These are phyloP conservation scores for Melanchra persicariae DNA, from an alignment of 2,888 invertebrate genomes.

Conservation along the genomic window DNA sequence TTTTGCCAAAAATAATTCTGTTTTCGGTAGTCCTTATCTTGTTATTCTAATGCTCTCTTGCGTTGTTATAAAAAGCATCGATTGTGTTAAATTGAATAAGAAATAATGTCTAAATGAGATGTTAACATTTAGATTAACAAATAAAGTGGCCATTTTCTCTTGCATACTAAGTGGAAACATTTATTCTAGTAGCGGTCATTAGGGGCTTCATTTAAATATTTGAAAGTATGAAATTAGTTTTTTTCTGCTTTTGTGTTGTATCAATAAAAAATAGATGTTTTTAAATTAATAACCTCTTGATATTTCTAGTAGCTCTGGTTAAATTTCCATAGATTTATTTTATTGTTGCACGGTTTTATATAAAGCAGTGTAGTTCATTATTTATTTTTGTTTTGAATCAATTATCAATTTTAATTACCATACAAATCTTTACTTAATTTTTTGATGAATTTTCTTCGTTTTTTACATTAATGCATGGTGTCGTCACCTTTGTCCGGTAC, in stretches of 20 bases:
- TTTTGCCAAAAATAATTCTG: conserved; percentile 26
- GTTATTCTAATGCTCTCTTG: conserved; percentile 43
- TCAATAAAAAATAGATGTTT: conserved; percentile 3
- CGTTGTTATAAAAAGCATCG: conserved; percentile 16
- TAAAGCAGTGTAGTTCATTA: background rate
- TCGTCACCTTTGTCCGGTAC: background rate
- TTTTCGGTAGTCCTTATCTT: conserved; percentile 33
- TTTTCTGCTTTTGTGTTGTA: conserved; percentile 16
- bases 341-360: background rate
- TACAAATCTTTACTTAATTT: conserved; percentile 13
- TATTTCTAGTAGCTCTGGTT: conserved; percentile 6
- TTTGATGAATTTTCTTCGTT: background rate
- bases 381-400: conserved; percentile 17
- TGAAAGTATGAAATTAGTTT: conserved; percentile 9
- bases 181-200: conserved; percentile 41
- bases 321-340: conserved; percentile 16
- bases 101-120: conserved; percentile 40
- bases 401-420: conserved; percentile 6
- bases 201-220: conserved; percentile 53
- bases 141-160: conserved; percentile 40
- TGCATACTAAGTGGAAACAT: conserved; percentile 33
- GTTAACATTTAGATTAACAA: conserved; percentile 50
- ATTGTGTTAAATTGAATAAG: conserved; percentile 44
- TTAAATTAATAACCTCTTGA: background rate
- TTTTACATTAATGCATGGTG: background rate